Evolutionary conservation across 2,888 invertebrate species (phyloP), one percentile per base, ranked within the genome.

Genomic region (Cyrtodaria siliqua): DNA sequence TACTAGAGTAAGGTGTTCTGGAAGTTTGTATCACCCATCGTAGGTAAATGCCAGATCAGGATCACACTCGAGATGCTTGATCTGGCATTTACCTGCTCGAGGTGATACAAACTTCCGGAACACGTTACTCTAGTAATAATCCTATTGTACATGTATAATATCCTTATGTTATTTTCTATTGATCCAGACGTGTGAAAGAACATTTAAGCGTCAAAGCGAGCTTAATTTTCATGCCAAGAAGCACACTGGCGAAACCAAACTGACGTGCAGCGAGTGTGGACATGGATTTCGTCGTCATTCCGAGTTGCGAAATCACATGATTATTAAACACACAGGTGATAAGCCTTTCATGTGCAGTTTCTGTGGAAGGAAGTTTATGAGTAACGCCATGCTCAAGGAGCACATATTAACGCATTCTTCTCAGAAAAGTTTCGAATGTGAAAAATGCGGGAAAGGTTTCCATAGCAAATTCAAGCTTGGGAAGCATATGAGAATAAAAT

Each of bases 191-290:
- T 80, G 80, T 67, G 73, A 59, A 3, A 73, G 70, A 42, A 44
- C 73, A 0, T 80, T 73, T 33, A 80, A 80, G 62, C 61, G 80
- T 20, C 49, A 62, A 9, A 61, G 75, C 38, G 80, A 80, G 29
- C 67, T 80, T 20, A 77, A 76, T 55, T 76, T 63, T 29, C 80
- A 80, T 52, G 55, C 62, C 9, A 64, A 59, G 29, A 53, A 67
- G 23, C 80, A 80, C 57, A 76, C 66, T 23, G 76, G 76, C 1
- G 76, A 80, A 47, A 61, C 44, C 0, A 80, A 76, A 23, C 33
- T 72, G 3, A 77, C 66, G 12, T 80, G 80, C 49, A 53, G 69
- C 3, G 66, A 67, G n/a, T 80, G 80, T 42, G 73, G 73, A 8
- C 64, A 76, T 40, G 77, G 76, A 3, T 80, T 73, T 26, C 59